Evolutionary conservation across 2,113 vertebrate genomes (phyloP).

Genomic region (Felis catus): F.catus_Fca126_mat1.0 CM031416.1:86565501-86566000

Average conservation of each 20-base stretch:
- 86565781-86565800: not conserved
- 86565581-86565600: not conserved
- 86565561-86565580: not conserved
- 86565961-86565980: not conserved
- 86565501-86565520: slow-evolving; percentile 67
- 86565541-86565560: not conserved
- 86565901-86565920: not conserved
- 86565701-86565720: not conserved
- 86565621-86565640: not conserved
- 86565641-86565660: not conserved
- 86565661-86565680: not conserved
- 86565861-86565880: not conserved
- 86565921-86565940: not conserved
- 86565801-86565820: not conserved
- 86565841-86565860: slow-evolving; percentile 4
- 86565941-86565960: not conserved
- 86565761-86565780: not conserved
- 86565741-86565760: not conserved
- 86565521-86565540: not conserved
- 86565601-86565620: not conserved
- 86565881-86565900: not conserved
- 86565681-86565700: not conserved
- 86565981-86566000: not conserved
- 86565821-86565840: not conserved
- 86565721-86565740: not conserved